Conservation (phyloP, 1,140 invertebrate genomes). For the Trichogramma pretiosum region DNA sequence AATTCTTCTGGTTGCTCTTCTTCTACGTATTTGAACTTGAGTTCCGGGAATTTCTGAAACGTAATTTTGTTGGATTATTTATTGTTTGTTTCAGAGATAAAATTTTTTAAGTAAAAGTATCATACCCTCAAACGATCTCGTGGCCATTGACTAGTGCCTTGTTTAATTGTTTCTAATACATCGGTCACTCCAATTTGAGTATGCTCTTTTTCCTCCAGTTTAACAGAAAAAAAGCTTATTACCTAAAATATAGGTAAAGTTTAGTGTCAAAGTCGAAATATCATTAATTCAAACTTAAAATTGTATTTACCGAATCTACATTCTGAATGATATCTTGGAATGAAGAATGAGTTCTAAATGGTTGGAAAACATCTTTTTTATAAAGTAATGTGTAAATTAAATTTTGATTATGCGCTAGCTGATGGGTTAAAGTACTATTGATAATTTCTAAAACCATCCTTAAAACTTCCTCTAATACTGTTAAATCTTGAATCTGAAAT, state of each 20-base stretch:
- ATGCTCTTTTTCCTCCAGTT: conserved; percentile 59
- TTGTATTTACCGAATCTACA: conserved; percentile 74
- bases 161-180: conserved; percentile 78
- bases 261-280: too few species aligned
- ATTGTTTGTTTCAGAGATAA: background rate
- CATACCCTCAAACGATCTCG: conserved; percentile 81
- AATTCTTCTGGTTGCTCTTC: conserved; percentile 98
- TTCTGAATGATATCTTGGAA: conserved; percentile 96
- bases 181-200: conserved; percentile 70
- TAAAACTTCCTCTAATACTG: conserved; percentile 93
- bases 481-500: conserved; percentile 74
- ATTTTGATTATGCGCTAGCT: conserved; percentile 85
- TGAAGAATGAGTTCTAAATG: conserved; percentile 75
- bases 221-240: conserved; percentile 75
- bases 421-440: conserved; percentile 84
- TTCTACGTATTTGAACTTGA: conserved; percentile 98
- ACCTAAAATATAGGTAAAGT: conserved; percentile 50
- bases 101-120: conserved; percentile 10
- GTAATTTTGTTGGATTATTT: conserved; percentile 8
- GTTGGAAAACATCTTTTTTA: conserved; percentile 82
- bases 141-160: conserved; percentile 81
- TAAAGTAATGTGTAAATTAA: conserved; percentile 94
- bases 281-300: conserved; percentile 17
- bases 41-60: conserved; percentile 91
- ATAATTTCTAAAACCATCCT: conserved; percentile 93